Percentiles rank a stretch among this genome's conserved stretches.
These are phyloP conservation scores for Kradibia gibbosae DNA, from an alignment of 1,140 invertebrate genomes.

Conservation along the genomic window DNA sequence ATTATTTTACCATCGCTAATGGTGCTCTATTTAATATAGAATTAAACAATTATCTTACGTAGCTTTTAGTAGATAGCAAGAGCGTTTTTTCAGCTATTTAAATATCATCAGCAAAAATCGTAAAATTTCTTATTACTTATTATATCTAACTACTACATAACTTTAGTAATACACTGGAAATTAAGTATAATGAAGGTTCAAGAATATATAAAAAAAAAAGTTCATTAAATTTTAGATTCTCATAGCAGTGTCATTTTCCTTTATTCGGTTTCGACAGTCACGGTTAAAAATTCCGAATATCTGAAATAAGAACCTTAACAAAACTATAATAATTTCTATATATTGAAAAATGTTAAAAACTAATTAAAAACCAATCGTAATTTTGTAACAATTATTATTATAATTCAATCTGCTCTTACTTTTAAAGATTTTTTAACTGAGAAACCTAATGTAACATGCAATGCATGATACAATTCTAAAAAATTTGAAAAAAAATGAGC, in stretches of 20 bases:
- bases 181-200: neutral
- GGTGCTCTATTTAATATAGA: neutral
- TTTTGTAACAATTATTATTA: no score
- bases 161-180: neutral
- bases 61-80: neutral
- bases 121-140: neutral
- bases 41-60: neutral
- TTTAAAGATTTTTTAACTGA: no score
- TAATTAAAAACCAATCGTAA: no score
- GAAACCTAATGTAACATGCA: no score
- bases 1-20: neutral
- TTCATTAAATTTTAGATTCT: constrained; percentile 6
- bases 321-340: neutral
- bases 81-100: neutral
- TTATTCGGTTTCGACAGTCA: neutral
- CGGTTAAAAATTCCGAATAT: neutral
- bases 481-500: no score
- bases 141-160: neutral
- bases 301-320: neutral
- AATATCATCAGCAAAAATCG: constrained; percentile 5
- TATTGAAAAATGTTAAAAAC: no score
- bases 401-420: no score
- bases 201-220: neutral
- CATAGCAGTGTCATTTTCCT: neutral
- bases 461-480: no score